phyloP scores from a whole-genome alignment of 2,888 invertebrate species.

The Tanytarsus gracilentus region DNA sequence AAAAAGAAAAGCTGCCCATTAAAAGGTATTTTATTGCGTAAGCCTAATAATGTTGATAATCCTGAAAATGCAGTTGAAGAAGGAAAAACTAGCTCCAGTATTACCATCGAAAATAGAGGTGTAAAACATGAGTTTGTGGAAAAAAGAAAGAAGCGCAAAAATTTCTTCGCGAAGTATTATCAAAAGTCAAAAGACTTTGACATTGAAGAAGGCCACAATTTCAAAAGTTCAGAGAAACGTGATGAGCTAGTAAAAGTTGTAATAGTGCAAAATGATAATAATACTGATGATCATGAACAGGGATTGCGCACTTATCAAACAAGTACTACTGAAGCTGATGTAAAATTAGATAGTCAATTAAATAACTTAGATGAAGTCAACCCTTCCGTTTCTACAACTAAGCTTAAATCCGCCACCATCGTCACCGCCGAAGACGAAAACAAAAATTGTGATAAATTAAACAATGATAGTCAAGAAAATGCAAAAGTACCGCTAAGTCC shows the following conservation, averaged over 20 bases:
- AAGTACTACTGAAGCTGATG: background rate
- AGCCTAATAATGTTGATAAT: background rate
- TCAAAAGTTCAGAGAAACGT: no score
- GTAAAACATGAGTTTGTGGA: constrained; percentile 6
- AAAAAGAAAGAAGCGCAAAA: background rate
- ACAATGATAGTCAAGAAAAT: constrained; percentile 15
- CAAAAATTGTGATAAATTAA: constrained; percentile 16
- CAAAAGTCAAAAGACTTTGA: no score
- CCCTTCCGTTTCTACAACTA: background rate
- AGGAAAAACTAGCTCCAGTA: background rate
- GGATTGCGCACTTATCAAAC: background rate
- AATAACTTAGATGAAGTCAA: constrained; percentile 15
- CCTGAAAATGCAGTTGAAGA: background rate
- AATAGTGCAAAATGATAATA: constrained; percentile 2
- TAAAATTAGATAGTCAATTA: constrained; percentile 24
- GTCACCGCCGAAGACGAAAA: background rate
- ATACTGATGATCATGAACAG: background rate
- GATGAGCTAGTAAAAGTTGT: constrained; percentile 14
- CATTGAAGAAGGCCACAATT: background rate
- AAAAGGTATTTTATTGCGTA: constrained; percentile 10
- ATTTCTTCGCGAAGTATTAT: no score
- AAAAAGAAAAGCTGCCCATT: constrained; percentile 37
- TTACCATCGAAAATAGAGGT: background rate
- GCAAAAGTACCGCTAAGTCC: constrained; percentile 18
- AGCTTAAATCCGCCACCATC: background rate